Percentiles rank a stretch among this genome's conserved stretches.
These are phyloP conservation scores for Helleia helle DNA, from an alignment of 2,888 invertebrate species.

Conservation along the genomic window DNA sequence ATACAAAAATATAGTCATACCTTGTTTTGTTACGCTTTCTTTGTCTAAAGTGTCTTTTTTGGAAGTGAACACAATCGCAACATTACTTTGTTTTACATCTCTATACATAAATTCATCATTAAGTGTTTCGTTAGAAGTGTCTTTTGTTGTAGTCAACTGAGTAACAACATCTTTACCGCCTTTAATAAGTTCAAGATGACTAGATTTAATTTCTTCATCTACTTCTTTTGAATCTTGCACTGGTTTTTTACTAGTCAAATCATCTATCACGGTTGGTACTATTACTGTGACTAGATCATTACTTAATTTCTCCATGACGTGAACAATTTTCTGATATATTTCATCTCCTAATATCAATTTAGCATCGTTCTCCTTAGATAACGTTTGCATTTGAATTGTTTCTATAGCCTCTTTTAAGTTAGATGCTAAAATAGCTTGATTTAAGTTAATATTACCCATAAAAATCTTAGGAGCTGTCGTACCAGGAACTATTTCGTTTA, in stretches of 20 bases:
- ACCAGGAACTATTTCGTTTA: conserved; percentile 19
- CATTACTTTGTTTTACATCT: too few species aligned
- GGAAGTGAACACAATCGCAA: too few species aligned
- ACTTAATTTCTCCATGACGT: conserved; percentile 38
- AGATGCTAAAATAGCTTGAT: conserved; percentile 32
- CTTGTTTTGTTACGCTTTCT: too few species aligned
- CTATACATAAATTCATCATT: too few species aligned
- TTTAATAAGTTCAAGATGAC: too few species aligned
- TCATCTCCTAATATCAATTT: conserved; percentile 28
- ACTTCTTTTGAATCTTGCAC: too few species aligned
- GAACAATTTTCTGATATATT: conserved; percentile 32
- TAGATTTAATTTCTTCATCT: too few species aligned
- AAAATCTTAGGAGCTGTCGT: conserved; percentile 16
- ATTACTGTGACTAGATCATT: conserved; percentile 38
- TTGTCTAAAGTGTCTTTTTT: too few species aligned
- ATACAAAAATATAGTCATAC: too few species aligned
- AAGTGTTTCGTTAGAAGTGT: too few species aligned
- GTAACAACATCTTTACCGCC: too few species aligned
- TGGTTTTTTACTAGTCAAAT: neutral
- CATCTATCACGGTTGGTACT: conserved; percentile 15
- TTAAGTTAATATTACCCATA: conserved; percentile 16
- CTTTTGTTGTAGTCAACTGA: too few species aligned
- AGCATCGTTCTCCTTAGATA: conserved; percentile 35
- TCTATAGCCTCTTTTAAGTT: conserved; percentile 39
- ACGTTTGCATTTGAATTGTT: conserved; percentile 34